Conservation (phyloP, 2,113 vertebrate species). For the Caracal caracal region DNA sequence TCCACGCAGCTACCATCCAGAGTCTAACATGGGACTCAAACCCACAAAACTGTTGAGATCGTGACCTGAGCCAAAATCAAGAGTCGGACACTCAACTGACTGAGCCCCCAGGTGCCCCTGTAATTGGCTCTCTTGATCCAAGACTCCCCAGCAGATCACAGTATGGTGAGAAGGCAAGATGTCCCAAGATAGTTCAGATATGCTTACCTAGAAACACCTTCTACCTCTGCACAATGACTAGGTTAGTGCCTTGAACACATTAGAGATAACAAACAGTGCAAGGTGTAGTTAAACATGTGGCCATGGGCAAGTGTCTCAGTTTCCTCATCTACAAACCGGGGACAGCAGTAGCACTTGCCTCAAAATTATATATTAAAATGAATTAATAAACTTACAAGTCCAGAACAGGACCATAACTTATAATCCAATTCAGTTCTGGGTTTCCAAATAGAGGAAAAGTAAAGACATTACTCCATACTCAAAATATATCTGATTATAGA, state of each 20-base stretch:
- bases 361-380: not conserved
- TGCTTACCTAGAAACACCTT: not conserved
- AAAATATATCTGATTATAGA: not conserved
- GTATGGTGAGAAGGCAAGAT: not conserved
- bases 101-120: not conserved
- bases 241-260: not conserved
- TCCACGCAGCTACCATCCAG: too few species aligned
- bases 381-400: constrained; percentile 7
- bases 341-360: not conserved
- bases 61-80: too few species aligned
- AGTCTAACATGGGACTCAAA: too few species aligned
- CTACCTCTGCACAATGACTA: not conserved
- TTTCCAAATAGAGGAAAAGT: constrained; percentile 8
- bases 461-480: not conserved
- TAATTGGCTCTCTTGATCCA: not conserved
- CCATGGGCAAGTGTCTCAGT: not conserved
- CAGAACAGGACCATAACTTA: not conserved
- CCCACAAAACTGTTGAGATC: too few species aligned
- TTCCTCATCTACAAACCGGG: not conserved
- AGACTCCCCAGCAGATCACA: not conserved
- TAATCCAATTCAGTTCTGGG: not conserved
- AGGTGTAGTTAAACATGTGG: not conserved
- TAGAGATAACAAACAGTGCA: not conserved
- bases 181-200: not conserved
- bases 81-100: too few species aligned